These are phyloP conservation scores for Strigamia transsilvanica DNA, from an alignment of 2,888 invertebrate species.

Conservation along the genomic window DNA sequence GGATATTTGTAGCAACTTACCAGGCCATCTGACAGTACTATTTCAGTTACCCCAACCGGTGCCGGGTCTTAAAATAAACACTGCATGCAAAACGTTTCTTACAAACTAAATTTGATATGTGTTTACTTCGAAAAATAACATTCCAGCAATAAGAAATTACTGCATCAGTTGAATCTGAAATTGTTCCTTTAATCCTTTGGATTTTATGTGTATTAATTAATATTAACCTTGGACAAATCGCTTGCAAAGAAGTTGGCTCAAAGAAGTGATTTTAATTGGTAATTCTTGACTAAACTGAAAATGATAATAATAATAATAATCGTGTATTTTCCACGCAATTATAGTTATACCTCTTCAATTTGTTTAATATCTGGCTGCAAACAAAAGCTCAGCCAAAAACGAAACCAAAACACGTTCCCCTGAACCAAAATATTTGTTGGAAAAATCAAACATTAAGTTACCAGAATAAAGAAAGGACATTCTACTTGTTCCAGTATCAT, in stretches of 20 bases:
- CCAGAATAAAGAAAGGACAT: background rate
- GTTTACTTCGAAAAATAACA: background rate
- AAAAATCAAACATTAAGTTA: background rate
- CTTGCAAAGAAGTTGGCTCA: background rate
- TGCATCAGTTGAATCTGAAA: background rate
- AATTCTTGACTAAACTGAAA: background rate
- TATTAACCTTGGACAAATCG: background rate
- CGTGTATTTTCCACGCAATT: background rate
- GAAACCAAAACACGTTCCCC: conserved; percentile 1
- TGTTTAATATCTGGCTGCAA: background rate
- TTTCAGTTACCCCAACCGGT: background rate
- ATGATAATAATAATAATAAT: background rate
- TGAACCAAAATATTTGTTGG: background rate
- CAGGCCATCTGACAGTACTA: background rate
- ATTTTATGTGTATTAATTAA: background rate
- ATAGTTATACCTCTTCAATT: background rate
- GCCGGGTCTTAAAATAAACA: background rate
- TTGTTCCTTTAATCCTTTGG: background rate
- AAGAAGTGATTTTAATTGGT: background rate
- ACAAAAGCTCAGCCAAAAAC: conserved; percentile 6
- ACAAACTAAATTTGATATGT: background rate
- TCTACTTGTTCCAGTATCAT: background rate
- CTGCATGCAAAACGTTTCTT: background rate
- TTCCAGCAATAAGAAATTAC: background rate
- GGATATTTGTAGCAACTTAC: background rate